Evolutionary conservation across 2,888 invertebrate genomes (phyloP).

Genomic region (Yponomeuta cagnagella): DNA sequence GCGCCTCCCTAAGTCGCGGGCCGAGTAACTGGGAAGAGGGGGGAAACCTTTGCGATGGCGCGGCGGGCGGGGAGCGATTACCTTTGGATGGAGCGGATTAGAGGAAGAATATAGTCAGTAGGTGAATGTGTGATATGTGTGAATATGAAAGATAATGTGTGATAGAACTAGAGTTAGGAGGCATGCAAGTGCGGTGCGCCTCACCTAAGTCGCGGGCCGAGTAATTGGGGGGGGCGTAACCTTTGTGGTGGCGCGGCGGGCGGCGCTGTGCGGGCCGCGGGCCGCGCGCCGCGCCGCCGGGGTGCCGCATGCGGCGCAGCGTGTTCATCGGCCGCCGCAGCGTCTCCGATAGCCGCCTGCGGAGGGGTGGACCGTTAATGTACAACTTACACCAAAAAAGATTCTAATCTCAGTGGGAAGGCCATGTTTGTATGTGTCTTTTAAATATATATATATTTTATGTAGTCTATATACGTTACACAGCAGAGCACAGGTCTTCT

Average conservation of each 20-base stretch:
- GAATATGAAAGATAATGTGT: no score
- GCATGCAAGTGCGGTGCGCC: not conserved
- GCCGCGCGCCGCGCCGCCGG: constrained; percentile 27
- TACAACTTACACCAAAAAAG: not conserved
- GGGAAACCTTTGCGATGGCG: constrained; percentile 58
- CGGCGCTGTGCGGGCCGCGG: constrained; percentile 28
- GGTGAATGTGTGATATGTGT: no score
- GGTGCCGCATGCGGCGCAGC: constrained; percentile 83
- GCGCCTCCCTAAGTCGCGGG: constrained; percentile 3
- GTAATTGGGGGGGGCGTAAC: constrained; percentile 46
- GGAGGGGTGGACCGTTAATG: not conserved
- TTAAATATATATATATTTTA: no score
- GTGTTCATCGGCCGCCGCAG: constrained; percentile 94
- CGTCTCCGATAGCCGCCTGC: constrained; percentile 90
- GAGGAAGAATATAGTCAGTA: no score
- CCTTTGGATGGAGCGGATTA: no score
- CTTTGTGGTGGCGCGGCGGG: constrained; percentile 55
- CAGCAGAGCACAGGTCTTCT: no score
- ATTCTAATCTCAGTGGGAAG: no score
- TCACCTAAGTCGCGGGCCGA: constrained; percentile 7
- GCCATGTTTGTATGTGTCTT: no score
- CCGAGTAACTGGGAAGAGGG: constrained; percentile 30
- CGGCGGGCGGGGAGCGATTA: constrained; percentile 31
- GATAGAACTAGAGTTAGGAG: not conserved
- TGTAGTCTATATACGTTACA: no score